A percentile compares a stretch with the other conserved stretches of the same genome.
phyloP scores from a whole-genome alignment of 2,113 vertebrate species.

The Stictonetta naevosa region DNA sequence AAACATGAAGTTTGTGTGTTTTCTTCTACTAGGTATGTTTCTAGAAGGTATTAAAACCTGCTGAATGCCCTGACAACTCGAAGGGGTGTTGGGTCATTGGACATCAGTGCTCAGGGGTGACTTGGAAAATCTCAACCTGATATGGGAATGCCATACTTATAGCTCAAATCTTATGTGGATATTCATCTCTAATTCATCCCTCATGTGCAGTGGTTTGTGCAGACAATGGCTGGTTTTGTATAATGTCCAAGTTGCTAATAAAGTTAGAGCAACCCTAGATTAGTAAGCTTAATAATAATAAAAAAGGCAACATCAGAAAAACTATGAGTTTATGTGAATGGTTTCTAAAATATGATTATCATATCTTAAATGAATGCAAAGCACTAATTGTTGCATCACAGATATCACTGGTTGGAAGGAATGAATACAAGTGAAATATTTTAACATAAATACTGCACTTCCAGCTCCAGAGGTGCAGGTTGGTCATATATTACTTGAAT shows the following conservation, averaged over 20 bases:
- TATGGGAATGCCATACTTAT: rapidly evolving
- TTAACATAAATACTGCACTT: background rate
- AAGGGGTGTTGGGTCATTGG: background rate
- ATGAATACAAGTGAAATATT: background rate
- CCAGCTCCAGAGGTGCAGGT: background rate
- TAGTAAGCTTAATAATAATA: background rate
- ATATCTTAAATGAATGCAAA: background rate
- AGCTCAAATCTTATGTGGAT: background rate
- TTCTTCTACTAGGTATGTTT: background rate
- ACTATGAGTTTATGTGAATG: background rate
- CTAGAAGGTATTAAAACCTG: background rate
- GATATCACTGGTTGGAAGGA: background rate
- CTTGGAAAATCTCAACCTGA: background rate
- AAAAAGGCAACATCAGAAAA: background rate
- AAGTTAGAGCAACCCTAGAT: background rate
- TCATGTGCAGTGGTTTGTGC: rapidly evolving
- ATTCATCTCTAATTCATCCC: background rate
- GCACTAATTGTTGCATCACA: background rate
- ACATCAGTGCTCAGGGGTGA: background rate
- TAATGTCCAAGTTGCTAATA: background rate
- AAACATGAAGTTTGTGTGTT: background rate
- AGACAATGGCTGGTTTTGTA: background rate
- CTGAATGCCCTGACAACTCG: background rate
- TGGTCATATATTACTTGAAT: background rate
- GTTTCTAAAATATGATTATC: background rate